These are phyloP conservation scores for Myioborus melanocephalus DNA, from an alignment of 2,797 vertebrate genomes.

Conservation along the genomic window DNA sequence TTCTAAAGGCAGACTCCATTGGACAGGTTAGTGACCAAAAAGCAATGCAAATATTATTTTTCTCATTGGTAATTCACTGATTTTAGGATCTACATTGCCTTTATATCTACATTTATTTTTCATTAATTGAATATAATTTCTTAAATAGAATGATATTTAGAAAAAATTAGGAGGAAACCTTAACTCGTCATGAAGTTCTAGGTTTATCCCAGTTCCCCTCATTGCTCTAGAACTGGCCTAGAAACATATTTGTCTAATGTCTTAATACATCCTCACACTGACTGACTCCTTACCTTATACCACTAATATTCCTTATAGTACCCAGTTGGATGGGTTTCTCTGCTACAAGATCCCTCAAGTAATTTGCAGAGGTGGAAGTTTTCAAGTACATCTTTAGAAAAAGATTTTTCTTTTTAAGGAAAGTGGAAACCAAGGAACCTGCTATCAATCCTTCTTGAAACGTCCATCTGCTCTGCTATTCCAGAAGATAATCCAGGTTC, in stretches of 20 bases:
- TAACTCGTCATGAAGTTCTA: not conserved
- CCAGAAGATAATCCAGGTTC: not conserved
- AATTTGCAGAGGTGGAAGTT: not conserved
- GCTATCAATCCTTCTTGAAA: not conserved
- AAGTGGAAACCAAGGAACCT: not conserved
- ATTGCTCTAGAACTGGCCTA: not conserved
- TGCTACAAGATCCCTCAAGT: not conserved
- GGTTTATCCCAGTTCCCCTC: not conserved
- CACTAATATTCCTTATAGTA: not conserved
- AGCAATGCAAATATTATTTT: rapidly evolving
- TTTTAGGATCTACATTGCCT: not conserved
- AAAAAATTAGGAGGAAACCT: not conserved
- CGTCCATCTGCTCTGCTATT: not conserved
- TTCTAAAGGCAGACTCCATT: not conserved
- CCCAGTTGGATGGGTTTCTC: not conserved
- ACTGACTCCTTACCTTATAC: not conserved
- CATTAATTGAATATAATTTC: not conserved
- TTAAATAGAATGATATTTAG: not conserved
- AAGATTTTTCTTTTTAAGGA: not conserved
- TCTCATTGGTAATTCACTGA: not conserved
- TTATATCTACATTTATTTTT: not conserved
- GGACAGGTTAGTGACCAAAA: not conserved
- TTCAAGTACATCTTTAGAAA: not conserved
- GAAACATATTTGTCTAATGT: not conserved
- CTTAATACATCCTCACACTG: not conserved